These are phyloP conservation scores for Drosophila birchii DNA, from an alignment of 2,888 invertebrate species.

Conservation along the genomic window DNA sequence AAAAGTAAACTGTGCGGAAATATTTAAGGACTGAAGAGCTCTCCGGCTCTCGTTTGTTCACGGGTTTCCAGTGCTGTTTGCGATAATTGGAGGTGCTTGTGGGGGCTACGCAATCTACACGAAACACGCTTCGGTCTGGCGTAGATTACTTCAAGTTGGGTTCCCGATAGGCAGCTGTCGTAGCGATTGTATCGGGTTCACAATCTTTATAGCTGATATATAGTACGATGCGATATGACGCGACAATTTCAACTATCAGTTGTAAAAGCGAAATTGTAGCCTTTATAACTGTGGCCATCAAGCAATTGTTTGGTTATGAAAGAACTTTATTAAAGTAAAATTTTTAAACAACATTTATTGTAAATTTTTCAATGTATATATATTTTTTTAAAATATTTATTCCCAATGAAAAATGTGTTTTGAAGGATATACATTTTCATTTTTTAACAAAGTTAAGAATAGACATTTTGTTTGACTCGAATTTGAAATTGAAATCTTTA, in stretches of 20 bases:
- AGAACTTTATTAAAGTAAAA: not conserved
- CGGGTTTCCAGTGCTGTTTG: constrained; percentile 37
- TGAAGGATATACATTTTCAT: too few relatives aligned
- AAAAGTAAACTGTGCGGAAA: constrained; percentile 76
- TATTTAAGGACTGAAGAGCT: constrained; percentile 70
- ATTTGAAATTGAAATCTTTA: too few relatives aligned
- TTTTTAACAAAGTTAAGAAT: too few relatives aligned
- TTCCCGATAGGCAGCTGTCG: constrained; percentile 24
- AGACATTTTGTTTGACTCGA: too few relatives aligned
- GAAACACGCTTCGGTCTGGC: constrained; percentile 8
- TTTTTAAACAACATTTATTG: too few relatives aligned
- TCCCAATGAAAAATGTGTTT: too few relatives aligned
- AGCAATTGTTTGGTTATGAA: constrained; percentile 2
- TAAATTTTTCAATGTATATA: too few relatives aligned
- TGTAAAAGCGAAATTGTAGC: constrained; percentile 14
- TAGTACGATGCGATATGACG: constrained; percentile 8
- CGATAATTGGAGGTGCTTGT: constrained; percentile 28
- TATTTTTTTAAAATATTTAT: too few relatives aligned
- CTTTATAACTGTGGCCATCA: not conserved
- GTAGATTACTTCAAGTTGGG: constrained; percentile 21
- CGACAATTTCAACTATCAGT: constrained; percentile 27
- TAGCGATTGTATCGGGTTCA: constrained; percentile 18
- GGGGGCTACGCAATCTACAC: constrained; percentile 21
- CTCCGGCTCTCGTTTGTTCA: constrained; percentile 41
- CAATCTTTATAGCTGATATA: constrained; percentile 31